Evolutionary conservation across 2,113 vertebrate species (phyloP).

Genomic region (Dasyornis broadbenti): DNA sequence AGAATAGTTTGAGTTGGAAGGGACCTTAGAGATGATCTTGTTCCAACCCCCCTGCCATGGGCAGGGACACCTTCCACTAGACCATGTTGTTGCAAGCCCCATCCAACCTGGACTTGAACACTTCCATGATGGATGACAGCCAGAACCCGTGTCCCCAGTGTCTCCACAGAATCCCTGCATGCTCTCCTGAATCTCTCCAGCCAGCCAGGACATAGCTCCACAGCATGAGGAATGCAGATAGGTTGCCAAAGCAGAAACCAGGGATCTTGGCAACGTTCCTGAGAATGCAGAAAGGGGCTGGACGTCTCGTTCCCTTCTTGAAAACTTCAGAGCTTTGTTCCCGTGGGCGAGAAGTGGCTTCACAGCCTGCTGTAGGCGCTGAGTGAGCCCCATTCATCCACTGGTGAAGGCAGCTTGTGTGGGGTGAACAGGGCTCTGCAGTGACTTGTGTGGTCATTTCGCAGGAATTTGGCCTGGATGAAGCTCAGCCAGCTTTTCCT

Average conservation of each 20-base stretch:
- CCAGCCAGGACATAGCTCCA: not conserved
- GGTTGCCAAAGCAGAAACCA: not conserved
- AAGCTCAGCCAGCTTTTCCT: not conserved
- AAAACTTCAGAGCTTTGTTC: constrained; percentile 44
- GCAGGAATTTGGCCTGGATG: not conserved
- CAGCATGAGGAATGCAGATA: not conserved
- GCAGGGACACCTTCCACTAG: not conserved
- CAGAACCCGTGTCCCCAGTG: not conserved
- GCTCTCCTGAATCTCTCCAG: not conserved
- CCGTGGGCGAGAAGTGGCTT: not conserved
- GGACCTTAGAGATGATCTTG: not conserved
- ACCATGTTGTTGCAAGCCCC: not conserved
- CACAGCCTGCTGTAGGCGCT: not conserved
- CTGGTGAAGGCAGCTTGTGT: not conserved
- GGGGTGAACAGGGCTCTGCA: not conserved
- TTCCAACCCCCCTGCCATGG: not conserved
- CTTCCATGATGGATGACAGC: not conserved
- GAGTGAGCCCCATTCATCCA: not conserved
- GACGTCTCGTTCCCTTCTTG: constrained; percentile 14
- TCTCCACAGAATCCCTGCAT: not conserved
- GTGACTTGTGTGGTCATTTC: not conserved
- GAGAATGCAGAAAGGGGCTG: not conserved
- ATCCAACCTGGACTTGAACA: not conserved
- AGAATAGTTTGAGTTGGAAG: not conserved
- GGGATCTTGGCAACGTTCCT: constrained; percentile 10